phyloP scores from a whole-genome alignment of 2,113 vertebrate genomes.

The Dipodomys merriami region DNA sequence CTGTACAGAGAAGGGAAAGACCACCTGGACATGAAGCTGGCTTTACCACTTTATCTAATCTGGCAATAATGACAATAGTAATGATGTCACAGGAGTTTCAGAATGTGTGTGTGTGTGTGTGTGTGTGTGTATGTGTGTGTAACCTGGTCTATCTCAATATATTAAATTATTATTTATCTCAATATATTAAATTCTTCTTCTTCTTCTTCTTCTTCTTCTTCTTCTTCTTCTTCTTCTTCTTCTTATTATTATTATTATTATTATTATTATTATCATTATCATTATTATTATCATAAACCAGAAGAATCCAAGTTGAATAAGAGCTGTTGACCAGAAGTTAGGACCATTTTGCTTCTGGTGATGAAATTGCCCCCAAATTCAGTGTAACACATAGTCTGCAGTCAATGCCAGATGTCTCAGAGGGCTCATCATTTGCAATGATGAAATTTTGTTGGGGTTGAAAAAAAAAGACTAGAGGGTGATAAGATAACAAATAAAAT shows the following conservation, averaged over 20 bases:
- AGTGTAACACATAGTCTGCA: background rate
- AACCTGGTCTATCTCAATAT: background rate
- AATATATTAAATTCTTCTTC: too few relatives aligned
- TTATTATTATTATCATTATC: background rate
- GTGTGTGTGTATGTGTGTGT: background rate
- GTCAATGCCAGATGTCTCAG: background rate
- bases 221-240: too few relatives aligned
- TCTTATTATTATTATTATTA: too few relatives aligned
- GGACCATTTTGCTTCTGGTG: background rate
- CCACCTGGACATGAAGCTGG: background rate
- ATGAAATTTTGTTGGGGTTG: background rate
- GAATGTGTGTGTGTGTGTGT: background rate
- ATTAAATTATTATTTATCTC: too few relatives aligned
- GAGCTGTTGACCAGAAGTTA: background rate
- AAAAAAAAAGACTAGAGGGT: background rate
- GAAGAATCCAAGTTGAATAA: background rate
- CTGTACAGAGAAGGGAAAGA: background rate
- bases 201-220: too few relatives aligned
- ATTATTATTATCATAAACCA: background rate
- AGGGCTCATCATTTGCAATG: background rate
- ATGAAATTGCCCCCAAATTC: background rate
- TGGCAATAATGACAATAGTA: background rate
- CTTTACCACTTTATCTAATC: background rate
- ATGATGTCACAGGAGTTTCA: too few relatives aligned
- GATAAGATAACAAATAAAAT: background rate